These are phyloP conservation scores for Pycnomerus fuliginosus DNA, from an alignment of 2,888 invertebrate species.

Conservation along the genomic window DNA sequence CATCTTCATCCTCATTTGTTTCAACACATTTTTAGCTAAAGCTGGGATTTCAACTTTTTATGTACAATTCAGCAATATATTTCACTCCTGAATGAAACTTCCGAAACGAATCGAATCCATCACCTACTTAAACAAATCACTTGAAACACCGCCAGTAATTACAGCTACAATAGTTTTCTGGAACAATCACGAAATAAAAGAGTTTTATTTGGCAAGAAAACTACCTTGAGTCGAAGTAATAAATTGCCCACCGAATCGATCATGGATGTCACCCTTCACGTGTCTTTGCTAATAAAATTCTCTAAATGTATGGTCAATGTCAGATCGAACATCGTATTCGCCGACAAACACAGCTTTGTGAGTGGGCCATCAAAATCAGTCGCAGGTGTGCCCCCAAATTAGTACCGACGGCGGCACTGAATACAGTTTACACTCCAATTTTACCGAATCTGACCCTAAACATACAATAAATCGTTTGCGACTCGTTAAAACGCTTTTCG, in stretches of 20 bases:
- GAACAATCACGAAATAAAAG: slow-evolving; percentile 3
- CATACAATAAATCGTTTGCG: no score
- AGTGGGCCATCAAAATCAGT: no score
- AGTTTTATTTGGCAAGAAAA: slow-evolving; percentile 6
- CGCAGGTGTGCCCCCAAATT: no score
- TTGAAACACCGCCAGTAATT: no score
- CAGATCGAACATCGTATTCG: slow-evolving; percentile 9
- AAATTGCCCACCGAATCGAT: slow-evolving; percentile 17
- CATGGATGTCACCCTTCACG: slow-evolving; percentile 12
- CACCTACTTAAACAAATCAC: neutral
- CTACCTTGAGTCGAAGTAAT: slow-evolving; percentile 8
- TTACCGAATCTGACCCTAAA: no score
- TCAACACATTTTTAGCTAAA: slow-evolving; percentile 5
- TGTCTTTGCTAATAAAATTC: slow-evolving; percentile 17
- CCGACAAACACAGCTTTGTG: no score
- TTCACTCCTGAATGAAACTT: neutral
- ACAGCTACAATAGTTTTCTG: no score
- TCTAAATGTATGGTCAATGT: slow-evolving; percentile 8
- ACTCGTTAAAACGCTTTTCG: no score
- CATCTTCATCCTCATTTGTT: slow-evolving; percentile 6
- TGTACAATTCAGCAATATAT: neutral
- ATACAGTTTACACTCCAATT: no score
- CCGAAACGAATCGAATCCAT: neutral
- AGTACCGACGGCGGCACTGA: no score
- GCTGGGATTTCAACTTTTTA: neutral